Conservation (phyloP, 2,113 vertebrate genomes). For the Gnathonemus longibarbis region DNA sequence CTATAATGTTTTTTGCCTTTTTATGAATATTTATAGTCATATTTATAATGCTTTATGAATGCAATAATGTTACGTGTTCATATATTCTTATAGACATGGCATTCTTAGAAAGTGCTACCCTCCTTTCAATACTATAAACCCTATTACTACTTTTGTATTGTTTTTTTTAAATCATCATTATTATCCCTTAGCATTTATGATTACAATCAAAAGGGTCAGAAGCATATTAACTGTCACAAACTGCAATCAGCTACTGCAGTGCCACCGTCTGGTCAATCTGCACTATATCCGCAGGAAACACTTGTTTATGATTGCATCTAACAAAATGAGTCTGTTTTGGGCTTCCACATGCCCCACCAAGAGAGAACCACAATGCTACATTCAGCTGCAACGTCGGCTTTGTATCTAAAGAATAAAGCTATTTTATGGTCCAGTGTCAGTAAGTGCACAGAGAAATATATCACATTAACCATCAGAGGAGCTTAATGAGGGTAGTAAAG, state of each 20-base stretch:
- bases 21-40: neutral
- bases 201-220: neutral
- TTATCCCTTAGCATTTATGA: neutral
- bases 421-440: conserved; percentile 5
- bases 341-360: neutral
- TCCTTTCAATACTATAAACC: neutral
- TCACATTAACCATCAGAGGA: neutral
- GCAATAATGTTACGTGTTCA: neutral
- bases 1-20: neutral
- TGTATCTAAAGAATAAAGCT: neutral
- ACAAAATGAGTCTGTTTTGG: neutral
- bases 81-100: neutral
- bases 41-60: neutral
- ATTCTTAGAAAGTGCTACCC: neutral
- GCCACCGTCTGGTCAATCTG: neutral
- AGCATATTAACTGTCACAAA: neutral
- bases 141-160: neutral
- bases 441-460: neutral
- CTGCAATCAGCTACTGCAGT: neutral
- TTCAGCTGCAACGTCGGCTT: neutral
- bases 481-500: neutral
- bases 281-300: neutral
- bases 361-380: neutral
- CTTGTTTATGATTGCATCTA: neutral
- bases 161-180: neutral